Evolutionary conservation across 1,140 invertebrate species (phyloP).

Genomic region (Mercenaria mercenaria): DNA sequence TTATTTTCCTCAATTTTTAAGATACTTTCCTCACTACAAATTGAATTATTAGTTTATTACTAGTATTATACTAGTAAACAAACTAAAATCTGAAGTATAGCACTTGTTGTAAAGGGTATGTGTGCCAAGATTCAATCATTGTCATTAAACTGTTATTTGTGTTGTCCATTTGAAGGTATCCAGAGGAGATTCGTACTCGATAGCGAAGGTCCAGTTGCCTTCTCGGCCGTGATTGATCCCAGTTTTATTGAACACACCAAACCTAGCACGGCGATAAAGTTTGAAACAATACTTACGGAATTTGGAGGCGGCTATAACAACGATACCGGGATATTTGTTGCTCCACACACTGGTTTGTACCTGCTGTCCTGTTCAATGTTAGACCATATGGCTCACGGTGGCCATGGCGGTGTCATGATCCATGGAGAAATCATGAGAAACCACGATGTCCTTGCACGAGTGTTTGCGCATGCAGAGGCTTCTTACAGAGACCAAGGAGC

Average conservation of each 20-base stretch:
- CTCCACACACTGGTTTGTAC: background rate
- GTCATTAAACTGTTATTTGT: too few species aligned
- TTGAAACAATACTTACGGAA: background rate
- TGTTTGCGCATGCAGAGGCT: slow-evolving; percentile 28
- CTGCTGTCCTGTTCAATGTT: slow-evolving; percentile 11
- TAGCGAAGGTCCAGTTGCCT: background rate
- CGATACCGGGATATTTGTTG: slow-evolving; percentile 25
- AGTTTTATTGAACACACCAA: background rate
- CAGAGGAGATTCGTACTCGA: background rate
- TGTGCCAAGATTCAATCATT: too few species aligned
- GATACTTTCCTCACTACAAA: too few species aligned
- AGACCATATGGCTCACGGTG: background rate
- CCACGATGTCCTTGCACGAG: background rate
- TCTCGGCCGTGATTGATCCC: background rate
- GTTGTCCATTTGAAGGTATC: too few species aligned
- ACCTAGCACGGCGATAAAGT: background rate
- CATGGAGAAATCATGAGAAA: slow-evolving; percentile 32
- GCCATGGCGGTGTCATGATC: background rate
- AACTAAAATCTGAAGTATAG: too few species aligned
- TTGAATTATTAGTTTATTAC: too few species aligned
- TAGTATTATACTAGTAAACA: too few species aligned
- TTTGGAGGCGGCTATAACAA: slow-evolving; percentile 27
- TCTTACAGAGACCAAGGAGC: slow-evolving; percentile 26
- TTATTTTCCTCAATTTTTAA: too few species aligned
- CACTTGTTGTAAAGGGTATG: too few species aligned